Base-by-base conservation (phyloP, 2,797 vertebrate genomes). In the Poeciliopsis paucimaculata region DNA sequence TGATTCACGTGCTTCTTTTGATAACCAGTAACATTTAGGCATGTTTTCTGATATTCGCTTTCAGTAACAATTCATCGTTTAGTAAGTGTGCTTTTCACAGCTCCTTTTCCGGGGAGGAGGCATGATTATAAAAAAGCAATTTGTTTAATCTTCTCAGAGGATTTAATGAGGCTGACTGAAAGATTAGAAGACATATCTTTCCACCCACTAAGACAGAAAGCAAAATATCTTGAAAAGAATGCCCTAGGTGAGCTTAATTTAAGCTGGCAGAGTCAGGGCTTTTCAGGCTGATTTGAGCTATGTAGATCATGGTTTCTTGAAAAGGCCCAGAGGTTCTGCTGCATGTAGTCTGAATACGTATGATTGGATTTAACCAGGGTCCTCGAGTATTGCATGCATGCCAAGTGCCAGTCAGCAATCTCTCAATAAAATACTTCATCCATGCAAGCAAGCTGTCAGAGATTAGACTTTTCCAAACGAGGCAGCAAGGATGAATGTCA, bases 401-500 rank as follows among this genome's bases (percentile, higher is more conserved):
- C 73, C 76, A 74, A 75, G 62, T 45, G 1, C 71, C 13, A 79
- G 84, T 80, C 84, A 82, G 77, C 79, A 78, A 75, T 83, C 82
- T 91, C 90, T 83, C 76, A 34, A 71, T 82, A 73, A 93, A 92
- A 93, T 93, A 91, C 91, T 84, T 77, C 78, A 82, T 83, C 78
- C 87, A 82, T 87, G 85, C 77, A 88, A 90, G 86, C 86, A 75
- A 89, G 46, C 89, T 88, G 90, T 77, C 77, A 84, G 82, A 90
- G 92, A 95, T 95, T 93, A 95, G 86, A 87, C 76, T 73, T 77
- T 64, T 76, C 82, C 72, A 86, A 88, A 91, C 74, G 84, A 89
- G 87, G 87, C 83, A 62, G 77, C 71, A 16, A 53, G 90, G 91
- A 94, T 95, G 94, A 93, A 87, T 92, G 94, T 94, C 90, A 85